A percentile compares a stretch with the other conserved stretches of the same genome.
Conservation (phyloP, 2,888 invertebrate species). For the Pristionchus entomophagus region DNA sequence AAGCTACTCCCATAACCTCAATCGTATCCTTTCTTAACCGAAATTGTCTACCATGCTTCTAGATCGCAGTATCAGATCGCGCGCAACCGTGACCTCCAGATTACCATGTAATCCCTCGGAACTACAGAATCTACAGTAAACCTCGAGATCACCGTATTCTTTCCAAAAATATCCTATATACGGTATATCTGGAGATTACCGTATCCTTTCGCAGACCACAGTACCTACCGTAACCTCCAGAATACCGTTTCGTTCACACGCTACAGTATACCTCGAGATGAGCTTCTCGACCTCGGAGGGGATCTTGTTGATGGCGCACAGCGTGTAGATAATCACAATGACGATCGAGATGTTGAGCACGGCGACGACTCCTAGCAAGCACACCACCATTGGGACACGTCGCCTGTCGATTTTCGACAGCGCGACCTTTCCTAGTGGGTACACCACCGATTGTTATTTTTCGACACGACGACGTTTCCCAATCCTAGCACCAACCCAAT, state of each 20-base stretch:
- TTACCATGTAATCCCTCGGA: no score
- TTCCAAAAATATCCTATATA: no score
- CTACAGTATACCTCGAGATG: slow-evolving; percentile 45
- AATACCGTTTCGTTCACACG: no score
- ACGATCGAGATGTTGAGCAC: background rate
- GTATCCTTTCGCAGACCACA: no score
- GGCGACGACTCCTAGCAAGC: background rate
- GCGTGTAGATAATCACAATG: slow-evolving; percentile 4
- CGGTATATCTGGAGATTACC: no score
- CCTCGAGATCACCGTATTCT: no score
- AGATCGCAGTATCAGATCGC: no score
- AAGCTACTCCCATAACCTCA: background rate
- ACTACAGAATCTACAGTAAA: no score
- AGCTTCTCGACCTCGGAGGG: slow-evolving; percentile 20
- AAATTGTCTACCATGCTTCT: background rate
- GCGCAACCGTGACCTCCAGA: no score
- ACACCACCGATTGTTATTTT: background rate
- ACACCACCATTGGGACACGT: background rate
- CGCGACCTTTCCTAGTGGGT: background rate
- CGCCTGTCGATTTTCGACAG: background rate
- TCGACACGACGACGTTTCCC: background rate
- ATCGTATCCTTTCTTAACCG: no score
- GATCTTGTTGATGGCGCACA: background rate
- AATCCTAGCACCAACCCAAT: background rate
- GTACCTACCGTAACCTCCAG: no score